Evolutionary conservation across 2,888 invertebrate genomes (phyloP).

Genomic region (Fissipunctia ypsillon): DNA sequence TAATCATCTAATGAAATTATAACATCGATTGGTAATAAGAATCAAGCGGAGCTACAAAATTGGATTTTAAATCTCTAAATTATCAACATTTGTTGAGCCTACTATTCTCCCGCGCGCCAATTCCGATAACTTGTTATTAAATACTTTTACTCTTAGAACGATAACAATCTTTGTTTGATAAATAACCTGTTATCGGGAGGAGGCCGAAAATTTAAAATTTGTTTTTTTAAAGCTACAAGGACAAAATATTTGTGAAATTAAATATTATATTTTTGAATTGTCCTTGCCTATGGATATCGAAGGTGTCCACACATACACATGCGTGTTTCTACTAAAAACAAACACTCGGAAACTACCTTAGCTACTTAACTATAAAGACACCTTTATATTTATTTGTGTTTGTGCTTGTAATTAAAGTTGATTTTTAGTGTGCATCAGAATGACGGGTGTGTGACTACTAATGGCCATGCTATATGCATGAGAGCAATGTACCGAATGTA

Average conservation of each 20-base stretch:
- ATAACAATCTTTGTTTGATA: conserved; percentile 1
- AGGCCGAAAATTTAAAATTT: conserved; percentile 54
- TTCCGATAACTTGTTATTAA: conserved; percentile 65
- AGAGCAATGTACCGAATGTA: too few relatives aligned
- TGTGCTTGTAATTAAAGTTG: not conserved
- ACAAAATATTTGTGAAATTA: conserved; percentile 30
- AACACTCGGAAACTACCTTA: not conserved
- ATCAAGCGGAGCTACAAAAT: conserved; percentile 89
- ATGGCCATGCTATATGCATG: too few relatives aligned
- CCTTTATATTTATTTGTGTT: conserved; percentile 14
- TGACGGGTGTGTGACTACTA: too few relatives aligned
- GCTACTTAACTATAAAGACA: conserved; percentile 1
- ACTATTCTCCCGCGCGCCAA: conserved; percentile 73
- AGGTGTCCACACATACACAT: conserved; percentile 3
- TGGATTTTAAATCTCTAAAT: conserved; percentile 80
- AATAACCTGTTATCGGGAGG: conserved; percentile 66
- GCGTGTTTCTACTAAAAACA: not conserved
- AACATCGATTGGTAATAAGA: conserved; percentile 84
- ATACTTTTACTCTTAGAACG: conserved; percentile 8
- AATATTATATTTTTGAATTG: conserved; percentile 39
- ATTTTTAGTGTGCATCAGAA: too few relatives aligned
- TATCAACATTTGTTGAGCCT: conserved; percentile 75
- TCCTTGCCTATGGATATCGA: conserved; percentile 50
- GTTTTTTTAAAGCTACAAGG: conserved; percentile 50
- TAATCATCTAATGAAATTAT: conserved; percentile 73